A percentile compares a stretch with the other conserved stretches of the same genome.
Evolutionary conservation across 1,140 invertebrate species (phyloP).

Genomic region (Parasteatoda tepidariorum): DNA sequence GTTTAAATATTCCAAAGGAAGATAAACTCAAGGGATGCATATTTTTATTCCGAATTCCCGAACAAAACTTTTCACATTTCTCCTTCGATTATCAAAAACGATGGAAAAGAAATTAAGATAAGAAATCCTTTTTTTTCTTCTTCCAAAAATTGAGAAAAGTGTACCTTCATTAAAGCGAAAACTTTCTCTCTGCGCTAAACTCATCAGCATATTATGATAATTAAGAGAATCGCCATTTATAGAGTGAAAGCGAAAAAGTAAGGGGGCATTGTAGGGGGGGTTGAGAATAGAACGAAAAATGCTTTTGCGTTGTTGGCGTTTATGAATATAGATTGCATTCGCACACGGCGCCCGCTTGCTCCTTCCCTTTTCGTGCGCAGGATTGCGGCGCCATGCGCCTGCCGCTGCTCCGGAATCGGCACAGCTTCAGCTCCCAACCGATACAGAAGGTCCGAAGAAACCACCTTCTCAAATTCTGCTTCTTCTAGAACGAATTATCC

Average conservation of each 20-base stretch:
- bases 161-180: conserved; percentile 8
- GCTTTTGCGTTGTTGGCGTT: conserved; percentile 47
- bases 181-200: background rate
- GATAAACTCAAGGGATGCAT: background rate
- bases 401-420: background rate
- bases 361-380: conserved; percentile 37
- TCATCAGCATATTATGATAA: conserved; percentile 61
- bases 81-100: conserved; percentile 5
- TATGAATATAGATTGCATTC: conserved; percentile 60
- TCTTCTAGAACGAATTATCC: background rate
- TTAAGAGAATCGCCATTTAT: conserved; percentile 52
- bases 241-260: background rate
- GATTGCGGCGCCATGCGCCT: background rate
- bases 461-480: too few species aligned
- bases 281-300: conserved; percentile 13
- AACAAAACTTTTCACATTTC: conserved; percentile 9
- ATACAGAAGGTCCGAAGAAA: background rate
- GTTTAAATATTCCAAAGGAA: background rate
- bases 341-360: conserved; percentile 9
- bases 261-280: background rate
- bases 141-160: background rate
- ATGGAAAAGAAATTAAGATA: conserved; percentile 42
- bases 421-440: background rate
- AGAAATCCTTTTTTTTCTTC: background rate
- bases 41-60: background rate